Evolutionary conservation across 2,113 vertebrate genomes (phyloP), one percentile per base, ranked within the genome.

Genomic region (Proteles cristata): DNA sequence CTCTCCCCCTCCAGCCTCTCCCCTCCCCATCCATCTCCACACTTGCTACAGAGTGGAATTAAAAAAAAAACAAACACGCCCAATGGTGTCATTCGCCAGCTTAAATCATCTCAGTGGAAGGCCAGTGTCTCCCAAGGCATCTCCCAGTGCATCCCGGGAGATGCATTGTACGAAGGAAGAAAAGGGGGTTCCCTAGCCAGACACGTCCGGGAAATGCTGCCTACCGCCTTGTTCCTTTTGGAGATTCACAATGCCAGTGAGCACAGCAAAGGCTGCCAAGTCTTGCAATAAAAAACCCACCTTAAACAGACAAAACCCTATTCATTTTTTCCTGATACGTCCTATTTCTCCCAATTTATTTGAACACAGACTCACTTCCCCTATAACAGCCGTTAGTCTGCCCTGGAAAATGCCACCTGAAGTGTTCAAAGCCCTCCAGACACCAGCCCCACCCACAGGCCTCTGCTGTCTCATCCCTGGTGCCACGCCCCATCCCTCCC

Each of bases 401-500:
- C 26, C 50, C 58, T 45, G 43, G 71, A 35, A 91, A 77, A 84
- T 25, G 26, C 35, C 15, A 73, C 21, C 45, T 26, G 3, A 25
- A 33, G 19, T 21, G 33, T 39, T 58, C 14, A n/a, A 45, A 74
- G 88, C 26, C 31, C 69, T 82, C 6, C 43, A 76, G 73, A 12
- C 48, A n/a, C 66, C 16, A 12, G 9, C 9, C 4, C 83, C 7
- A 1, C 55, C 53, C 25, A 9, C 3, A 31, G 31, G 25, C 53
- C 69, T 65, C 50, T n/a, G 48, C 4, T 1, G 25, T 23, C 53
- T 66, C 63, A n/a, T 17, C 33, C 81, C 48, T n/a, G 39, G 17
- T 0, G 16, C 10, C 1, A 17, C 26, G 19, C 33, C 4, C 0
- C 15, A 12, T 39, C 11, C 28, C 71, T 26, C 10, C 0, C 1